phyloP scores from a whole-genome alignment of 2,113 vertebrate genomes.

The Hoplias malabaricus region DNA sequence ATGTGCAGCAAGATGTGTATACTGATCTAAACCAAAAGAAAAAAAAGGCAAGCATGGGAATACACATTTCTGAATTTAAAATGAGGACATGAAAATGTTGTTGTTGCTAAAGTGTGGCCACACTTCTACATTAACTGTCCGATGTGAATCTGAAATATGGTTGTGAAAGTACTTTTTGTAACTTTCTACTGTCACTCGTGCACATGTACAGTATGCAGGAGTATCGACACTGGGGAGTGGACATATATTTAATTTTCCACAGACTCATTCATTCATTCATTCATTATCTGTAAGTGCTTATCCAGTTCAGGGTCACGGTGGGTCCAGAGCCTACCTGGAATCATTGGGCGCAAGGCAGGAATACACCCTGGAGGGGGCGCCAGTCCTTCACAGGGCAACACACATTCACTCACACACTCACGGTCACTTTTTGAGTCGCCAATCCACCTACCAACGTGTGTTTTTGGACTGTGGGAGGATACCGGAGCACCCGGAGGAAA shows the following conservation, averaged over 20 bases:
- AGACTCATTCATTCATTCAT: background rate
- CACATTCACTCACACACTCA: no score
- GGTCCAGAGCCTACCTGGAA: no score
- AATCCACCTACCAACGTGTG: no score
- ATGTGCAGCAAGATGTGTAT: background rate
- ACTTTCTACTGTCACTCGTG: background rate
- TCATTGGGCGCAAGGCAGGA: no score
- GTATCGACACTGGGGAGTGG: no score
- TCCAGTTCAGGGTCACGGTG: no score
- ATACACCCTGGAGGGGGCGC: no score
- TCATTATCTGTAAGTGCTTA: no score
- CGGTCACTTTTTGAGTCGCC: no score
- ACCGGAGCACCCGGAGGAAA: no score
- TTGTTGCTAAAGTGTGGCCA: background rate
- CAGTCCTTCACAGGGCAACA: no score
- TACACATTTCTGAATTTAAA: background rate
- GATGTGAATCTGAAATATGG: slow-evolving; percentile 1
- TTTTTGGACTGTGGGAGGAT: no score
- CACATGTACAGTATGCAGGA: background rate
- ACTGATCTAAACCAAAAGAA: background rate
- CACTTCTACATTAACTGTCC: background rate
- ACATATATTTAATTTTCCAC: background rate
- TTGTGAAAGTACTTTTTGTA: slow-evolving; percentile 18
- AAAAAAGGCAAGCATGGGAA: background rate
- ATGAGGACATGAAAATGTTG: slow-evolving; percentile 21